Conservation (phyloP, 2,797 vertebrate species). For the Pagetopsis macropterus region DNA sequence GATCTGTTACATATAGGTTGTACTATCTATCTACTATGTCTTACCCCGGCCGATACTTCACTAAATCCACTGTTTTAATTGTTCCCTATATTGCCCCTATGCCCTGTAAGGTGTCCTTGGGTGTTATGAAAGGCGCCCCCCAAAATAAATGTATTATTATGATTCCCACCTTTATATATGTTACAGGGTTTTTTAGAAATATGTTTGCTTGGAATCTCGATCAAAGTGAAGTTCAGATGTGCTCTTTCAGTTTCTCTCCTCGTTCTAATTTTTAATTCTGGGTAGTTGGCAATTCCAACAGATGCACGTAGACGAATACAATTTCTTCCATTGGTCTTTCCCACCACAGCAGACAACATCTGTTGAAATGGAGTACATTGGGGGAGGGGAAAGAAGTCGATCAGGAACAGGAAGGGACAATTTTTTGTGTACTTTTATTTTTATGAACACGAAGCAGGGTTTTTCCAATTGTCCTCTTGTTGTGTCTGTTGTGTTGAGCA, state of each 20-base stretch:
- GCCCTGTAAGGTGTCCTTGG: no score
- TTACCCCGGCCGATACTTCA: no score
- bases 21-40: not conserved
- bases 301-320: slow-evolving; percentile 23
- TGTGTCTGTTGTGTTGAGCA: not conserved
- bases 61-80: no score
- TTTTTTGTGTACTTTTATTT: slow-evolving; percentile 7
- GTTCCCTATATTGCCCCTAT: no score
- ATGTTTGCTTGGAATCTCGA: not conserved
- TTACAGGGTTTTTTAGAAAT: not conserved
- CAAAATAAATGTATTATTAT: no score
- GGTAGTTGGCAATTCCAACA: slow-evolving; percentile 24
- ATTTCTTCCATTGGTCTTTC: slow-evolving; percentile 50
- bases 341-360: slow-evolving; percentile 66
- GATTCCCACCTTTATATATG: not conserved
- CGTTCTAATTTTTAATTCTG: slow-evolving; percentile 11
- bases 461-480: slow-evolving; percentile 9
- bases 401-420: slow-evolving; percentile 56
- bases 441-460: slow-evolving; percentile 10
- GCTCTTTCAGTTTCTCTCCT: slow-evolving; percentile 10
- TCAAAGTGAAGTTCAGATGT: not conserved
- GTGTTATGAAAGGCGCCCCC: no score
- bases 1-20: not conserved
- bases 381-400: slow-evolving; percentile 49
- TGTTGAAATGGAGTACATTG: slow-evolving; percentile 60